Evolutionary conservation across 2,888 invertebrate genomes (phyloP).

Genomic region (Heteropelma amictum): DNA sequence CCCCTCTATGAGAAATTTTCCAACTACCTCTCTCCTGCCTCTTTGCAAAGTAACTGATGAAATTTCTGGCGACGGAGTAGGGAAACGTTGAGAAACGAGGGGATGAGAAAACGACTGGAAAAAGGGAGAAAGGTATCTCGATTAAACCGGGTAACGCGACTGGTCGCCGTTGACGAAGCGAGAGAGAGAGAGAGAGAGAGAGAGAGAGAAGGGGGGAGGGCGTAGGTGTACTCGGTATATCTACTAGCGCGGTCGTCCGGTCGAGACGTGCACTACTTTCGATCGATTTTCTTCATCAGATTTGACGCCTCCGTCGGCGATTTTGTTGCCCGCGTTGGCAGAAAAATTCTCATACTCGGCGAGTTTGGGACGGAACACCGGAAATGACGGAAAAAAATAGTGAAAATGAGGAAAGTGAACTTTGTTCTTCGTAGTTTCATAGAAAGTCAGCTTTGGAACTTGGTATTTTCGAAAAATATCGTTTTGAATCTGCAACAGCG

Average conservation of each 20-base stretch:
- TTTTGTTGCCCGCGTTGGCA: not conserved
- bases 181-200: not conserved
- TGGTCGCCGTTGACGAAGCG: constrained; percentile 43
- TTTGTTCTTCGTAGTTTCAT: too few relatives aligned
- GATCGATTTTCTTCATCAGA: constrained; percentile 44
- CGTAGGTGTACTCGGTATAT: constrained; percentile 5
- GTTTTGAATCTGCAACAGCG: too few relatives aligned
- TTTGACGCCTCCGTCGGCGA: constrained; percentile 10
- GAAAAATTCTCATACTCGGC: not conserved
- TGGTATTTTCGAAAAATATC: too few relatives aligned
- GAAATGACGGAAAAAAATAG: not conserved
- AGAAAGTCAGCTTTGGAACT: too few relatives aligned
- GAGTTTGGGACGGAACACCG: not conserved
- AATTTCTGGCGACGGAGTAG: constrained; percentile 73
- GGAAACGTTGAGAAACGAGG: not conserved
- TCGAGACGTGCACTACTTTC: constrained; percentile 18
- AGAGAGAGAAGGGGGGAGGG: not conserved
- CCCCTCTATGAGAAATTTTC: constrained; percentile 35
- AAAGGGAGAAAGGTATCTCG: constrained; percentile 46
- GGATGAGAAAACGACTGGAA: constrained; percentile 27
- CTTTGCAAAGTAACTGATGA: constrained; percentile 81
- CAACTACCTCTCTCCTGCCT: constrained; percentile 67
- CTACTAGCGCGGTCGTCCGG: not conserved
- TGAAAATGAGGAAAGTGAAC: not conserved
- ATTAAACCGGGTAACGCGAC: constrained; percentile 53